Evolutionary conservation across 2,113 vertebrate genomes (phyloP), one percentile per base, ranked within the genome.

Genomic region (Mohoua ochrocephala): DNA sequence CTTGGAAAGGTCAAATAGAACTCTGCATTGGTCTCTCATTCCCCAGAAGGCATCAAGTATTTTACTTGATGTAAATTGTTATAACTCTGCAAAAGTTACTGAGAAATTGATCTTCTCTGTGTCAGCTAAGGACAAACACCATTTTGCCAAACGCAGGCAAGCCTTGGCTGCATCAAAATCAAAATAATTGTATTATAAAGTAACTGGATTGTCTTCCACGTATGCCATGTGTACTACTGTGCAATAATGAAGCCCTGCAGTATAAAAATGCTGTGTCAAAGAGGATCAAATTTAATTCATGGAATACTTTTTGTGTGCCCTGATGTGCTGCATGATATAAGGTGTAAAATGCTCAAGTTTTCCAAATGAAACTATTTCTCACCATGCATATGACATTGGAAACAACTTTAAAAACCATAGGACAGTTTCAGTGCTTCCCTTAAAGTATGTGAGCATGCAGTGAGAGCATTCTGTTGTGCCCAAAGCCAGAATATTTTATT

Each of bases 1-100:
- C 59, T 45, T 71, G 60, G 64, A 96, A 96, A 94, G 93, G 93
- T 96, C 93, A 93, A 75, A 23, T 2, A 69, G 7, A 95, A 64
- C 22, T 92, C 60, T 78, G 26, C 8, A 24, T 59, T 63, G 80
- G 93, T 84, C 68, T 94, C 41, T 79, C 74, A 92, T 75, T 95
- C 68, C 79, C 88, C 76, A 78, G 60, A 94, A 96, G 68, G 22
- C 31, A 77, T 11, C 22, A 19, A 60, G 47, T 73, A 88, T 90
- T 90, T 91, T 44, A 63, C 41, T 63, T 77, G 31, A 68, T 89
- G n/a, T 31, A 85, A 87, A 84, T 84, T 76, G 56, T 64, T 87
- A 63, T 71, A 94, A 67, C 35, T 79, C 67, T 80, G 52, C 9
- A 84, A 63, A 93, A 85, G 42, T 70, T 94, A 41, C 28, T 21